phyloP scores from a whole-genome alignment of 2,113 vertebrate species.

The Brienomyrus brachyistius region DNA sequence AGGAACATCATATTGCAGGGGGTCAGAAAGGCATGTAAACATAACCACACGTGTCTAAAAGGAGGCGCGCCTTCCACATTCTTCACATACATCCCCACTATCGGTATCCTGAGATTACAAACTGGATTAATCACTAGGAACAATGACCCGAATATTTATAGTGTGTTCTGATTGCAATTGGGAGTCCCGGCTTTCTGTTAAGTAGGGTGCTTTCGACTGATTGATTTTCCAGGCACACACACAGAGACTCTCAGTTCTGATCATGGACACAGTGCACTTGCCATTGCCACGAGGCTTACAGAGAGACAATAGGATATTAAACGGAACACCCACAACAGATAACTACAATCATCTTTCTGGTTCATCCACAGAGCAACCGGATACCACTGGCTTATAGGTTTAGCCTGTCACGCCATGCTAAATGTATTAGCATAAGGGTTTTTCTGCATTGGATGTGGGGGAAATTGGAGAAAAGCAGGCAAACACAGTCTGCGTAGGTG shows the following conservation, averaged over 20 bases:
- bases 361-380: not conserved
- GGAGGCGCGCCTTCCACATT: not conserved
- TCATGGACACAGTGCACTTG: not conserved
- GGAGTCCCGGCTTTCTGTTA: not conserved
- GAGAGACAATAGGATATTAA: not conserved
- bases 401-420: not conserved
- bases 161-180: not conserved
- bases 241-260: not conserved
- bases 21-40: not conserved
- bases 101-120: not conserved
- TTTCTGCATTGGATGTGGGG: not conserved
- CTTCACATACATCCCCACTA: not conserved
- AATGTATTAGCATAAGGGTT: not conserved
- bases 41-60: not conserved
- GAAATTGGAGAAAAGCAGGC: not conserved
- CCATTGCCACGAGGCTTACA: not conserved
- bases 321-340: not conserved
- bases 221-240: not conserved
- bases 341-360: not conserved
- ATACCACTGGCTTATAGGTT: not conserved
- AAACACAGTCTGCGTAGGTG: not conserved
- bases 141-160: not conserved
- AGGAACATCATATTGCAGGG: not conserved
- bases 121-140: not conserved
- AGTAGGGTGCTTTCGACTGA: not conserved